phyloP scores from a whole-genome alignment of 2,888 invertebrate genomes.

The Apodemia duryi region DNA sequence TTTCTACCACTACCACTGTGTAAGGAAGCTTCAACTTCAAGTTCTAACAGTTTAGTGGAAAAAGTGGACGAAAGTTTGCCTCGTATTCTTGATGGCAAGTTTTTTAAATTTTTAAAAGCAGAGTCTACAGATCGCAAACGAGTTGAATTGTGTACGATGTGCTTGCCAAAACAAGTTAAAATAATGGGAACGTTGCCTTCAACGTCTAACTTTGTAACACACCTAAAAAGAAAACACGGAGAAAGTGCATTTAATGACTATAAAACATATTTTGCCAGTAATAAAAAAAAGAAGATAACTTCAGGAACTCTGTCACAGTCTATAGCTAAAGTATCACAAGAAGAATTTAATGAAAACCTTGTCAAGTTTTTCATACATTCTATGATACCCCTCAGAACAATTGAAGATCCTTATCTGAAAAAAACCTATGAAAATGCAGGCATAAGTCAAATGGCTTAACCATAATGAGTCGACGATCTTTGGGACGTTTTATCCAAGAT shows the following conservation, averaged over 20 bases:
- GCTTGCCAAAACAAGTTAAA: conserved; percentile 24
- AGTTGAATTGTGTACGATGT: conserved; percentile 20
- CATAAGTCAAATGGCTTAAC: background rate
- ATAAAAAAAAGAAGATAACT: background rate
- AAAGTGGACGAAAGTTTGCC: background rate
- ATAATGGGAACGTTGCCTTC: conserved; percentile 23
- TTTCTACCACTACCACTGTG: too few relatives aligned
- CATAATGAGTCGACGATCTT: background rate
- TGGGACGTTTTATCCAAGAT: background rate
- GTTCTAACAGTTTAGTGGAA: too few relatives aligned
- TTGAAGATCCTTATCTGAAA: background rate
- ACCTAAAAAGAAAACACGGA: conserved; percentile 26
- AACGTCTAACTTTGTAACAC: conserved; percentile 26
- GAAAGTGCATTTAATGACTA: conserved; percentile 4
- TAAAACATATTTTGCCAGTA: background rate
- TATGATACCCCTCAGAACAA: background rate
- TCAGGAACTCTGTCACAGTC: background rate
- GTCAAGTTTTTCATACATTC: background rate
- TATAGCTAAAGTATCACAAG: background rate
- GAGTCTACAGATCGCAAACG: conserved; percentile 21
- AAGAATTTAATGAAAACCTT: background rate
- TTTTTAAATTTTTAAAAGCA: conserved; percentile 16
- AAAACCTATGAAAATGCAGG: background rate
- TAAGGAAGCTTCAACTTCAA: too few relatives aligned
- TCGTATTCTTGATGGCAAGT: conserved; percentile 1